A percentile compares a stretch with the other conserved stretches of the same genome.
phyloP scores from a whole-genome alignment of 2,113 vertebrate species.

The Callithrix jacchus region DNA sequence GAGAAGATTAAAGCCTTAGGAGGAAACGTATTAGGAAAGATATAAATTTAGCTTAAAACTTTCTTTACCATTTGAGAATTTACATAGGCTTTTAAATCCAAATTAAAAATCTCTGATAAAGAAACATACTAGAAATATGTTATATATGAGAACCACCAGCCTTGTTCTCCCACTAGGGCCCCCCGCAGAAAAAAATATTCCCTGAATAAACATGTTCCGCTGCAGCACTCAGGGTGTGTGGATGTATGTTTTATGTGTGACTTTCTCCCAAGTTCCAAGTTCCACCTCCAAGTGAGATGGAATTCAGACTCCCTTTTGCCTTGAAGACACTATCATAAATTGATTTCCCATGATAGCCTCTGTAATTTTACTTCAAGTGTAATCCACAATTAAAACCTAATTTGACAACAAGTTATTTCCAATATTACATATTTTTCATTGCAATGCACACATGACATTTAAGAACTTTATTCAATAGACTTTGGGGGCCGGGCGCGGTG shows the following conservation, averaged over 20 bases:
- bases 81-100: neutral
- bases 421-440: slow-evolving; percentile 34
- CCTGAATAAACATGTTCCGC: neutral
- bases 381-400: neutral
- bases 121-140: neutral
- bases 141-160: neutral
- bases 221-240: neutral
- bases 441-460: neutral
- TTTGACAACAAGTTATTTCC: slow-evolving; percentile 17
- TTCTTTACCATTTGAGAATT: slow-evolving; percentile 2
- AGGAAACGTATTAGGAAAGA: neutral
- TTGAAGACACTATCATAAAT: slow-evolving; percentile 2
- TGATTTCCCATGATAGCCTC: slow-evolving; percentile 52
- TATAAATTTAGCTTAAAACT: neutral
- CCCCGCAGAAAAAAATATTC: neutral
- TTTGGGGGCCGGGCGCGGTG: no score
- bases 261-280: neutral
- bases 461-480: neutral
- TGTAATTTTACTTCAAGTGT: slow-evolving; percentile 4
- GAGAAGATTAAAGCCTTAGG: neutral
- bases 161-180: neutral
- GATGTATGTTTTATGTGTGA: neutral
- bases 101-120: neutral
- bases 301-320: slow-evolving; percentile 44
- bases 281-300: slow-evolving; percentile 10